Conservation (phyloP, 1,140 invertebrate genomes). For the Ceratitis capitata region DNA sequence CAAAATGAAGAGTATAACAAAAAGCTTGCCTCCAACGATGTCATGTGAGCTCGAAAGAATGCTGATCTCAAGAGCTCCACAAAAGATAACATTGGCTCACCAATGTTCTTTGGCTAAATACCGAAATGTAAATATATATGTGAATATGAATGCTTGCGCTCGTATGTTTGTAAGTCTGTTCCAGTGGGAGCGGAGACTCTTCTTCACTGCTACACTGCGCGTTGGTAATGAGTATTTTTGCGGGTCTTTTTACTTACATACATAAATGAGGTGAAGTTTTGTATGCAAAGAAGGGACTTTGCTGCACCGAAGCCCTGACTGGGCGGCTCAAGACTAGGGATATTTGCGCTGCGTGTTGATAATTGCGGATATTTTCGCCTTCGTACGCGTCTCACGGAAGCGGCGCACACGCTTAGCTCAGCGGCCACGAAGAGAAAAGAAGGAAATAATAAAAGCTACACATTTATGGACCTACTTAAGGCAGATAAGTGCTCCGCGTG, state of each 20-base stretch:
- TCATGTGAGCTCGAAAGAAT: not conserved
- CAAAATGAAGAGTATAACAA: too few relatives aligned
- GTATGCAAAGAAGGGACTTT: constrained; percentile 15
- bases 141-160: not conserved
- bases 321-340: not conserved
- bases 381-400: not conserved
- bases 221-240: too few relatives aligned
- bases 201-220: too few relatives aligned
- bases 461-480: constrained; percentile 6
- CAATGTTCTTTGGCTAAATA: not conserved
- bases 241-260: too few relatives aligned
- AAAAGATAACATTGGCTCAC: not conserved
- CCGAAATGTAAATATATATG: not conserved
- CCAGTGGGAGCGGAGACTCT: not conserved
- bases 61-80: not conserved
- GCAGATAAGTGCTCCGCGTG: not conserved
- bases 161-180: not conserved
- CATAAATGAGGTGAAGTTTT: too few relatives aligned
- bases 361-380: constrained; percentile 35
- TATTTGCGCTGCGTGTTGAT: constrained; percentile 35
- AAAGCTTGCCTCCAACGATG: not conserved
- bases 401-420: constrained; percentile 2
- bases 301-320: not conserved
- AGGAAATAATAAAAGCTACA: too few relatives aligned
- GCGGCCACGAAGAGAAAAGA: not conserved